Evolutionary conservation across 2,888 invertebrate species (phyloP).

Genomic region (Drosophila vallismaia): DNA sequence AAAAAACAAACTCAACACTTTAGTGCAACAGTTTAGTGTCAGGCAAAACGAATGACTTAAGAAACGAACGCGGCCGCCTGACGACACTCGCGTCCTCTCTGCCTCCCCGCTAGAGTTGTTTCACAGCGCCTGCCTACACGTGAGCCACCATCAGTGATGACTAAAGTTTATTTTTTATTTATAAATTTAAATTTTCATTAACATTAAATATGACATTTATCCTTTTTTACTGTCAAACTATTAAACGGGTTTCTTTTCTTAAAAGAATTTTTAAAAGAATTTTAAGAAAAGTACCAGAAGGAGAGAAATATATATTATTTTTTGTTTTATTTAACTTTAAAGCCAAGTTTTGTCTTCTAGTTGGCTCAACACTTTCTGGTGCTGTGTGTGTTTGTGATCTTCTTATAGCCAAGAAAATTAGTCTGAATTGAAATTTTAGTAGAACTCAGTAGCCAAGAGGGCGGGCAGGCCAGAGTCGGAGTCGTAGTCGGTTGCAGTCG

Average conservation of each 20-base stretch:
- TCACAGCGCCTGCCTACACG: conserved; percentile 35
- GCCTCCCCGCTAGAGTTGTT: conserved; percentile 6
- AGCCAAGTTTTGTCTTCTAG: conserved; percentile 29
- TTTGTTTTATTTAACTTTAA: not conserved
- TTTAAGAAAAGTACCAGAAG: too few species aligned
- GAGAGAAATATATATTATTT: too few species aligned
- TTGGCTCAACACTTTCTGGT: not conserved
- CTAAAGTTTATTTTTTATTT: not conserved
- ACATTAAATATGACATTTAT: not conserved
- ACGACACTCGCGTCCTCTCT: conserved; percentile 49
- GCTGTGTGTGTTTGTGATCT: conserved; percentile 23
- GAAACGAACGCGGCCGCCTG: conserved; percentile 72
- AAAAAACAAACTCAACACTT: conserved; percentile 61
- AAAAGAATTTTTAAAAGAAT: too few species aligned
- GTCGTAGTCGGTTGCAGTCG: conserved; percentile 39
- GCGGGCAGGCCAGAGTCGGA: conserved; percentile 27
- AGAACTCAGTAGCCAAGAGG: conserved; percentile 50
- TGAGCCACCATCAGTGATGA: conserved; percentile 40
- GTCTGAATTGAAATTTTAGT: conserved; percentile 61
- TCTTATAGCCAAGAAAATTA: conserved; percentile 60
- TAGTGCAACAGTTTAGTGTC: conserved; percentile 74
- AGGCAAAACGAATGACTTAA: conserved; percentile 74
- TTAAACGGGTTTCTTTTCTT: too few species aligned
- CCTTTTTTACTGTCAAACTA: not conserved
- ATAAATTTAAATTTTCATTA: not conserved